Percentiles rank a stretch among this genome's conserved stretches.
Conservation (phyloP, 2,113 vertebrate species). For the Hoplias malabaricus region DNA sequence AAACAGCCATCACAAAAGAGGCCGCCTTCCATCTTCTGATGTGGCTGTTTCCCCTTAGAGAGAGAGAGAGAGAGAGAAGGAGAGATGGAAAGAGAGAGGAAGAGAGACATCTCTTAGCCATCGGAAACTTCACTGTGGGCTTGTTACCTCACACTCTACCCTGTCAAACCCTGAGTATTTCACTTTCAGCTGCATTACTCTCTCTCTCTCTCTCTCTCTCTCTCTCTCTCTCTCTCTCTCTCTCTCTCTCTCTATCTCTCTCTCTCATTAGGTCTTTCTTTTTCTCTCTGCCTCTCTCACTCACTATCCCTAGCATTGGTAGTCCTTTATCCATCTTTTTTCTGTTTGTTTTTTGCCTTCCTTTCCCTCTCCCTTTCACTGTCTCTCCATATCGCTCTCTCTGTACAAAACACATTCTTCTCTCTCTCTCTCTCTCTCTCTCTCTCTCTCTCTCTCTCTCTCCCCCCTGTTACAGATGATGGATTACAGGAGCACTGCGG, state of each 20-base stretch:
- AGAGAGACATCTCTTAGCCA: too few species aligned
- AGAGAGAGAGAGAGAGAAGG: too few species aligned
- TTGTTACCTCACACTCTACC: conserved; percentile 59
- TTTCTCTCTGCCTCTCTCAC: neutral
- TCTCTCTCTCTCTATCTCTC: neutral
- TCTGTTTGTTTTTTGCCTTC: neutral
- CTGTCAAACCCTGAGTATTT: conserved; percentile 61
- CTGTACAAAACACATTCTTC: too few species aligned
- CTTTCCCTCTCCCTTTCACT: neutral
- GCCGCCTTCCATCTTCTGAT: conserved; percentile 67
- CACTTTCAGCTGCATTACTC: conserved; percentile 58
- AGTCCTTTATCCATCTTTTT: too few species aligned
- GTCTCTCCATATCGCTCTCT: too few species aligned
- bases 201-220: neutral
- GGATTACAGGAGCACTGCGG: conserved; percentile 27
- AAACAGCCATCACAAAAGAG: conserved; percentile 75
- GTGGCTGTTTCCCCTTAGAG: conserved; percentile 62
- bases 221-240: neutral
- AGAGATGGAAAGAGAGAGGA: too few species aligned
- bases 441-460: neutral
- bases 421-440: neutral
- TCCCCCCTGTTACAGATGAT: neutral
- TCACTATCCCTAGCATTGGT: too few species aligned
- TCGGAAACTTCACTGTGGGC: conserved; percentile 57
- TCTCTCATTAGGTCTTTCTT: too few species aligned